These are phyloP conservation scores for Catotricha subobsoleta DNA, from an alignment of 2,888 invertebrate genomes.

Conservation along the genomic window DNA sequence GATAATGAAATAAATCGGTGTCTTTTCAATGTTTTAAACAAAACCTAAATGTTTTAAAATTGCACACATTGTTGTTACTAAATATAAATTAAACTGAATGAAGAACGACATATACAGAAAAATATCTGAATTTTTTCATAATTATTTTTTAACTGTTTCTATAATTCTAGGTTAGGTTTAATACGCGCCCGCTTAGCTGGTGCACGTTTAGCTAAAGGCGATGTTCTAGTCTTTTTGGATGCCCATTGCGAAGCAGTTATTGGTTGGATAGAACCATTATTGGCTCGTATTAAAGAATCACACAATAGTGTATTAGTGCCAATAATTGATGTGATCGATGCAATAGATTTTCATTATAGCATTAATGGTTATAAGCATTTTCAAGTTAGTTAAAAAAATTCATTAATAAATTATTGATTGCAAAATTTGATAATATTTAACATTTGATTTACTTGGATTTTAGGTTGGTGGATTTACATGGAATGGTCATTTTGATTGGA, in stretches of 20 bases:
- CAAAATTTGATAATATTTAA: not conserved
- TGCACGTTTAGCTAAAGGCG: conserved; percentile 61
- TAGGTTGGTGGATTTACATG: conserved; percentile 73
- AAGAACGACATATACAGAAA: too few species aligned
- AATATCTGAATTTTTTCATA: too few species aligned
- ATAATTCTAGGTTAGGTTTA: conserved; percentile 49
- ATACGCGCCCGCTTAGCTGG: conserved; percentile 82
- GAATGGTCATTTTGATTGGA: conserved; percentile 89
- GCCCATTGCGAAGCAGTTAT: conserved; percentile 75
- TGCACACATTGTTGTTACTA: too few species aligned
- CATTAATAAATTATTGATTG: not conserved
- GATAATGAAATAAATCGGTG: too few species aligned
- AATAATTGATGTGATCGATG: conserved; percentile 87
- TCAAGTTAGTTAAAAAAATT: conserved; percentile 17
- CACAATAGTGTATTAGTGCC: conserved; percentile 72
- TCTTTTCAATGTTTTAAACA: too few species aligned
- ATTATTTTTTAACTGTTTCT: not conserved
- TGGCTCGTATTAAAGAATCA: conserved; percentile 67
- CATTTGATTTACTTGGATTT: not conserved
- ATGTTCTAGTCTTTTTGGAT: conserved; percentile 72
- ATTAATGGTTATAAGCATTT: conserved; percentile 29
- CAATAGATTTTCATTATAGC: conserved; percentile 29
- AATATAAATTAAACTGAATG: too few species aligned
- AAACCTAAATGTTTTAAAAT: too few species aligned
- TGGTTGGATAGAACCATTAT: conserved; percentile 76